Evolutionary conservation across 1,140 invertebrate species (phyloP).

Genomic region (Drosophila bifasciata): DNA sequence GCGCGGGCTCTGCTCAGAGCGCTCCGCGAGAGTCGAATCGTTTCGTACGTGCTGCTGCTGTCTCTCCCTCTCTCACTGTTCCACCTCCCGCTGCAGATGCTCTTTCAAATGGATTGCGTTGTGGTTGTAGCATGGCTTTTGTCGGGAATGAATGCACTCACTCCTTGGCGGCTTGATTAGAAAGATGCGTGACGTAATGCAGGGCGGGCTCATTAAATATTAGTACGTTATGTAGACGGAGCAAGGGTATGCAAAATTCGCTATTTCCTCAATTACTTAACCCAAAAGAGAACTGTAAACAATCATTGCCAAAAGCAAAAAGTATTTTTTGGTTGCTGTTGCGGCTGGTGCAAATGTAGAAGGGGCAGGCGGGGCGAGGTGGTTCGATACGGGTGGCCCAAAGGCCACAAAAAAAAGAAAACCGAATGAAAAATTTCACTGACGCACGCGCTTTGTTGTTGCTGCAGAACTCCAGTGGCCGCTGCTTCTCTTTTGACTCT

Average conservation of each 20-base stretch:
- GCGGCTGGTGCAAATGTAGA: constrained; percentile 39
- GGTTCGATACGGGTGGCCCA: constrained; percentile 60
- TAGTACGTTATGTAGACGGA: too few relatives aligned
- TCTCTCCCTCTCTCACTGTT: constrained; percentile 4
- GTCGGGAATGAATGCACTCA: neutral
- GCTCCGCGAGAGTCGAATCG: constrained; percentile 45
- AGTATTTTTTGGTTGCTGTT: constrained; percentile 34
- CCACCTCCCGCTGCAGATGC: constrained; percentile 22
- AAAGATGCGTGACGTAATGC: constrained; percentile 22
- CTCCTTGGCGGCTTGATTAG: constrained; percentile 18
- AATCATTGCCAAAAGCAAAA: constrained; percentile 41
- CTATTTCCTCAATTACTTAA: neutral
- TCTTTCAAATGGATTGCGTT: constrained; percentile 25
- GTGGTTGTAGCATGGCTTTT: neutral
- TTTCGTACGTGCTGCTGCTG: constrained; percentile 52
- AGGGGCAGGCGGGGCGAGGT: constrained; percentile 14
- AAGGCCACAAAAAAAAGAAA: constrained; percentile 27
- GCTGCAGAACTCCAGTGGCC: constrained; percentile 15
- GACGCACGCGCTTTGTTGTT: constrained; percentile 63
- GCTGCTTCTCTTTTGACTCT: too few relatives aligned
- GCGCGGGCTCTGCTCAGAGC: constrained; percentile 18
- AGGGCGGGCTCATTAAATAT: too few relatives aligned
- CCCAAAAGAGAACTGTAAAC: constrained; percentile 35
- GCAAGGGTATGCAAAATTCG: too few relatives aligned
- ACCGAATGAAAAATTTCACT: constrained; percentile 63